Percentiles rank a stretch among this genome's conserved stretches.
Evolutionary conservation across 30 jellyfish, hydroid and myxozoan species (phyloP).

Genomic region (Rhopilema esculentum): DNA sequence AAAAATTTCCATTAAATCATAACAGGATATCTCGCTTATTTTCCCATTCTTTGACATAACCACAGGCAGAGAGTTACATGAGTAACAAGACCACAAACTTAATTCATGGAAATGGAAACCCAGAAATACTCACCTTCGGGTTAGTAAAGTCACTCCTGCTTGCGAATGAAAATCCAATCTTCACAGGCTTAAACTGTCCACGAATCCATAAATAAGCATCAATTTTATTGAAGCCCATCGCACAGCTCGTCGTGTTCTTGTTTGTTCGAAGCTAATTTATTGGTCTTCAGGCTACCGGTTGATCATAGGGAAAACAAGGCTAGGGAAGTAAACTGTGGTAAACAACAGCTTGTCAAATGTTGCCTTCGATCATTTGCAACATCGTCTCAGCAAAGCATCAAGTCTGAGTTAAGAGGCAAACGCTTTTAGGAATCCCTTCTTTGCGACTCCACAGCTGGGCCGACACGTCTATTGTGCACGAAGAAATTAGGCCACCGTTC

Average conservation of each 20-base stretch:
- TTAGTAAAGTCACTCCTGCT: slow-evolving; percentile 68
- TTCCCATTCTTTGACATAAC: background rate
- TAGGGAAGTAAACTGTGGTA: background rate
- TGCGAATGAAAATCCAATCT: slow-evolving; percentile 65
- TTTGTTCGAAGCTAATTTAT: background rate
- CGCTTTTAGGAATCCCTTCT: background rate
- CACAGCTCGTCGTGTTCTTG: background rate
- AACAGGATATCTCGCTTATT: background rate
- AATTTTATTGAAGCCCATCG: slow-evolving; percentile 48
- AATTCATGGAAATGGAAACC: background rate
- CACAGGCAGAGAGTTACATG: background rate
- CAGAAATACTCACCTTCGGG: slow-evolving; percentile 46
- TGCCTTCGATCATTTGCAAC: background rate
- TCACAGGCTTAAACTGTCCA: slow-evolving; percentile 47
- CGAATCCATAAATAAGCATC: slow-evolving; percentile 57
- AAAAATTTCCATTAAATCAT: background rate
- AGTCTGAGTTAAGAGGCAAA: background rate
- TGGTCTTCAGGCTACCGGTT: slow-evolving; percentile 6
- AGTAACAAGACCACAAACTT: background rate
- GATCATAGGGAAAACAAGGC: background rate
- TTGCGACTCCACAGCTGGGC: background rate
- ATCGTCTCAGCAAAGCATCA: background rate
- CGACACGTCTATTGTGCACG: background rate
- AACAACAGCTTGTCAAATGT: background rate
- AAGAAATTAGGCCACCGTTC: background rate